phyloP scores from a whole-genome alignment of 1,140 invertebrate genomes.

The Drosophila murphyi region DNA sequence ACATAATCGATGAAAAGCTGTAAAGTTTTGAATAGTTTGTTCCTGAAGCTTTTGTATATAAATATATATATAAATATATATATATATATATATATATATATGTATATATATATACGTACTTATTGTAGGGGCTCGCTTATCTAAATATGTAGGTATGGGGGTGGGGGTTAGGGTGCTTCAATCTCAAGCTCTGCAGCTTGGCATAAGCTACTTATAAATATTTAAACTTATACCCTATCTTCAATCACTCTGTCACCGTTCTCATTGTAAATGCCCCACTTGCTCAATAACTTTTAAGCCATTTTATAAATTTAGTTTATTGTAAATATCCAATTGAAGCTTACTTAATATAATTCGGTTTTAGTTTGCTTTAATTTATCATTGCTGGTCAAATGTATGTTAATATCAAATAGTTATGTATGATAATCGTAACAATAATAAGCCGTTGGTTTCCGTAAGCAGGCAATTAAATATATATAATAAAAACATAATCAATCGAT shows the following conservation, averaged over 20 bases:
- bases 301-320: conserved; percentile 8
- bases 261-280: conserved; percentile 60
- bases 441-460: conserved; percentile 38
- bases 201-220: background rate
- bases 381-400: conserved; percentile 76
- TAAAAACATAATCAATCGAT: conserved; percentile 18
- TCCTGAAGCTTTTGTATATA: conserved; percentile 72
- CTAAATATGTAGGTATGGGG: conserved; percentile 13
- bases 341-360: conserved; percentile 18
- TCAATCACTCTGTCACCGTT: conserved; percentile 5
- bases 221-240: background rate
- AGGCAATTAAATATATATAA: conserved; percentile 17
- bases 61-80: conserved; percentile 40
- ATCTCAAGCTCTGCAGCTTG: background rate
- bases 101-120: too few relatives aligned
- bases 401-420: conserved; percentile 39
- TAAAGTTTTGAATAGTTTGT: conserved; percentile 74
- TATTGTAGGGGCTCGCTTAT: conserved; percentile 3
- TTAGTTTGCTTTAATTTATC: conserved; percentile 52
- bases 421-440: conserved; percentile 31
- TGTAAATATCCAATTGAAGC: conserved; percentile 44
- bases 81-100: too few relatives aligned
- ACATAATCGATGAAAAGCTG: conserved; percentile 41
- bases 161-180: background rate
- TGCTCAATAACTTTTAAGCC: conserved; percentile 71